Evolutionary conservation across 2,113 vertebrate species (phyloP).

Genomic region (Cyanoramphus novaezelandiae): DNA sequence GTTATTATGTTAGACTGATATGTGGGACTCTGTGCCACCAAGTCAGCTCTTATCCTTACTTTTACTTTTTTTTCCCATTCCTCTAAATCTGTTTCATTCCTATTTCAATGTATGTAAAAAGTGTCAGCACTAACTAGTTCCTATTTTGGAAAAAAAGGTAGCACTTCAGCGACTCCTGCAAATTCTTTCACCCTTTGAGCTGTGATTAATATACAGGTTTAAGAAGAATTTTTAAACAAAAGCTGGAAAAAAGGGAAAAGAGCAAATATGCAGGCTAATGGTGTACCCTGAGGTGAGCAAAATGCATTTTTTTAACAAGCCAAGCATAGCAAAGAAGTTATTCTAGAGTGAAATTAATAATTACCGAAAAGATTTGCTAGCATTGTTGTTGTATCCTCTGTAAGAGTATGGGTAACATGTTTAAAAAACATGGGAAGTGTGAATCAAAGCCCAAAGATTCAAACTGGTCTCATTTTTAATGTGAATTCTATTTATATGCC

Average conservation of each 20-base stretch:
- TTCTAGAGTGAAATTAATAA: constrained; percentile 70
- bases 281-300: constrained; percentile 60
- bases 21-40: neutral
- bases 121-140: constrained; percentile 20
- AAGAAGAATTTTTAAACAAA: constrained; percentile 71
- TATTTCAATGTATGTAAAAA: neutral
- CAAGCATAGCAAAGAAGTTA: constrained; percentile 64
- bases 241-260: constrained; percentile 47
- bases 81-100: neutral
- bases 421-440: constrained; percentile 71
- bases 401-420: constrained; percentile 38
- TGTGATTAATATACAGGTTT: constrained; percentile 68
- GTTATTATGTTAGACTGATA: neutral
- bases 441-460: constrained; percentile 61
- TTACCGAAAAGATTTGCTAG: constrained; percentile 62
- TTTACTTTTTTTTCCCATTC: neutral
- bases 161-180: constrained; percentile 48
- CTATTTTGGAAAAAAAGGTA: constrained; percentile 5
- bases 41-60: neutral
- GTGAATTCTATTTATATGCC: constrained; percentile 49
- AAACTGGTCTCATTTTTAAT: constrained; percentile 69
- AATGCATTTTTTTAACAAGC: constrained; percentile 65
- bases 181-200: constrained; percentile 51
- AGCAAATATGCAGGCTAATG: constrained; percentile 64
- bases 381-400: constrained; percentile 67